Evolutionary conservation across 2,888 invertebrate genomes (phyloP).

Genomic region (Eledona agricola): DNA sequence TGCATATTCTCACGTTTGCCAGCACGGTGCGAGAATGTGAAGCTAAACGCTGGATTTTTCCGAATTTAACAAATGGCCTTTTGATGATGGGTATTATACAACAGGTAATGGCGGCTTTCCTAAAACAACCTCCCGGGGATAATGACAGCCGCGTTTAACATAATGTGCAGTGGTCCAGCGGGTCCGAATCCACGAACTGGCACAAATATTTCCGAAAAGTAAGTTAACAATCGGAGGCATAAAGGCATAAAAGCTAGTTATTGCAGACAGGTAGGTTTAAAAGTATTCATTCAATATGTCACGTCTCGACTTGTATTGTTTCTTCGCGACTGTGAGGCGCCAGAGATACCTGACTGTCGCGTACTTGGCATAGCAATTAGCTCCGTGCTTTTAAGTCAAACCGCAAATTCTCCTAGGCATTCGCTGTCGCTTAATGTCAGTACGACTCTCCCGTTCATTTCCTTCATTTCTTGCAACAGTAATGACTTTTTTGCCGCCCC

Average conservation of each 20-base stretch:
- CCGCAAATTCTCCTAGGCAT: too few species aligned
- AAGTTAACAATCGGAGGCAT: slow-evolving; percentile 11
- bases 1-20: slow-evolving; percentile 21
- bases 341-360: slow-evolving; percentile 58
- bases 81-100: not conserved
- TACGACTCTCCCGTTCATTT: too few species aligned
- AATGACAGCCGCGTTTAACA: too few species aligned
- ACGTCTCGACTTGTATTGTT: slow-evolving; percentile 59
- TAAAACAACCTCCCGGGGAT: too few species aligned
- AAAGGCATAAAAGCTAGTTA: slow-evolving; percentile 45
- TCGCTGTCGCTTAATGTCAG: too few species aligned
- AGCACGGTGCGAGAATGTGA: slow-evolving; percentile 2
- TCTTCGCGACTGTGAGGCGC: slow-evolving; percentile 57
- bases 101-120: too few species aligned
- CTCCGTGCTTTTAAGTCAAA: too few species aligned
- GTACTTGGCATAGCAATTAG: slow-evolving; percentile 60
- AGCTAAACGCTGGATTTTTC: slow-evolving; percentile 3
- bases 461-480: too few species aligned
- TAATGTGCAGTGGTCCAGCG: too few species aligned
- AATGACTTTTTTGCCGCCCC: too few species aligned
- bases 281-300: slow-evolving; percentile 54
- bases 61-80: slow-evolving; percentile 4
- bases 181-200: too few species aligned
- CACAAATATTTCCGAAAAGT: too few species aligned
- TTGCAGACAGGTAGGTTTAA: slow-evolving; percentile 50